Evolutionary conservation across 2,888 invertebrate genomes (phyloP).

Genomic region (Drosophila paracracens): DNA sequence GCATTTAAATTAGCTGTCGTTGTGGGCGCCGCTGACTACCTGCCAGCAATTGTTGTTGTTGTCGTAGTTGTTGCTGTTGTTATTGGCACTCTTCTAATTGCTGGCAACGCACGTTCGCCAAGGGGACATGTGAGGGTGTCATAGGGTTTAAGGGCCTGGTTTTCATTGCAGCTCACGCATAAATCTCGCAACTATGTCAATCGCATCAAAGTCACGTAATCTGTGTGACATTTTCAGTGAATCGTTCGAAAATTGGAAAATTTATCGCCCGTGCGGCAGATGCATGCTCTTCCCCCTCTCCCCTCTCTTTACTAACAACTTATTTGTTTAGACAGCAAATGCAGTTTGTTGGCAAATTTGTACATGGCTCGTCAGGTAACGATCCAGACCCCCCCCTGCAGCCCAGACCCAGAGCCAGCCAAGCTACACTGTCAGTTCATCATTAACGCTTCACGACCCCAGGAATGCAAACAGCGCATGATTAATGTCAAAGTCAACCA

Average conservation of each 20-base stretch:
- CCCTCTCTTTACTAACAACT: constrained; percentile 8
- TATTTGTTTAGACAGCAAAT: constrained; percentile 39
- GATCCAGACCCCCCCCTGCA: constrained; percentile 21
- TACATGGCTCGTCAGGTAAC: constrained; percentile 20
- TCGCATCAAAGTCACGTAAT: constrained; percentile 80
- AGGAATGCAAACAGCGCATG: constrained; percentile 44
- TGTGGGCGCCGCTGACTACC: constrained; percentile 61
- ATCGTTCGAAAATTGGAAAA: constrained; percentile 77
- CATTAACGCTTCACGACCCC: constrained; percentile 68
- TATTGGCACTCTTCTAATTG: constrained; percentile 69
- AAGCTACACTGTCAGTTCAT: constrained; percentile 32
- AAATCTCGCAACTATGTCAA: constrained; percentile 81
- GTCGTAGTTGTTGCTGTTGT: constrained; percentile 22
- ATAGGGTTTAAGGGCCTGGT: constrained; percentile 28
- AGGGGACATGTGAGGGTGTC: constrained; percentile 14
- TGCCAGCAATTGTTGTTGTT: constrained; percentile 35
- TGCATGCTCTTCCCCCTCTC: constrained; percentile 14
- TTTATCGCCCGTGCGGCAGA: constrained; percentile 61
- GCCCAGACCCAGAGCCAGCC: background rate
- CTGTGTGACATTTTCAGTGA: constrained; percentile 82
- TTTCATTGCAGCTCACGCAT: constrained; percentile 68
- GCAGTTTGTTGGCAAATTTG: constrained; percentile 31
- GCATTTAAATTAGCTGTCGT: constrained; percentile 77
- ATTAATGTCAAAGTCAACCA: constrained; percentile 77
- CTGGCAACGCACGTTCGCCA: constrained; percentile 66